phyloP scores from a whole-genome alignment of 2,113 vertebrate genomes.

The Siphamia tubifer region DNA sequence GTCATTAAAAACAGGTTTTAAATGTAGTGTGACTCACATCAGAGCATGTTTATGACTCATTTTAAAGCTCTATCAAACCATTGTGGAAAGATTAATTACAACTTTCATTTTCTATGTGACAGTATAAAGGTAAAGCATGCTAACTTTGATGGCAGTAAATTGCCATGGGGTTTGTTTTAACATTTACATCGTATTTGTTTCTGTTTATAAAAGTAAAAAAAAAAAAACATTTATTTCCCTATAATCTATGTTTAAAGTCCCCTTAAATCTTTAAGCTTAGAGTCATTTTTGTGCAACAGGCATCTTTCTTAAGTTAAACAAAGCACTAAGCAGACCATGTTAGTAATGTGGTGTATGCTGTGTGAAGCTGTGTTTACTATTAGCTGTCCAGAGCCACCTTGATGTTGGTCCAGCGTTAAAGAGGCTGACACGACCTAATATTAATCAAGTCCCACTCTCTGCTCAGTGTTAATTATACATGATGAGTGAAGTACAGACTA shows the following conservation, averaged over 20 bases:
- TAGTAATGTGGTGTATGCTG: background rate
- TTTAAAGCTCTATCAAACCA: no score
- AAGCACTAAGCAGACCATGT: background rate
- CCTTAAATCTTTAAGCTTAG: no score
- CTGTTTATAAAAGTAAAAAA: no score
- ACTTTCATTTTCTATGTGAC: no score
- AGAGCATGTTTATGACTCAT: no score
- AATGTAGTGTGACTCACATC: no score
- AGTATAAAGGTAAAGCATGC: background rate
- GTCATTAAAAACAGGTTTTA: no score
- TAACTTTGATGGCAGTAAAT: background rate
- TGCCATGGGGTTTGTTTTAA: background rate
- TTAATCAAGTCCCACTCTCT: background rate
- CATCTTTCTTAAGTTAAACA: no score
- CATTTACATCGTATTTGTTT: background rate
- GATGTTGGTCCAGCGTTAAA: background rate
- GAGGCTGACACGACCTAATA: slow-evolving; percentile 16
- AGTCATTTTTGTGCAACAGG: no score
- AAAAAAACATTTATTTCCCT: no score
- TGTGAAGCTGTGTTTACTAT: background rate
- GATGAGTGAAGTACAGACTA: background rate
- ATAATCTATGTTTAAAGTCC: no score
- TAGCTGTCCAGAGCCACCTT: background rate
- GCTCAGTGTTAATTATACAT: slow-evolving; percentile 47
- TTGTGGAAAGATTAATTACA: no score